Percentiles rank a stretch among this genome's conserved stretches.
These are phyloP conservation scores for Meta bourneti DNA, from an alignment of 2,888 invertebrate genomes.

Conservation along the genomic window DNA sequence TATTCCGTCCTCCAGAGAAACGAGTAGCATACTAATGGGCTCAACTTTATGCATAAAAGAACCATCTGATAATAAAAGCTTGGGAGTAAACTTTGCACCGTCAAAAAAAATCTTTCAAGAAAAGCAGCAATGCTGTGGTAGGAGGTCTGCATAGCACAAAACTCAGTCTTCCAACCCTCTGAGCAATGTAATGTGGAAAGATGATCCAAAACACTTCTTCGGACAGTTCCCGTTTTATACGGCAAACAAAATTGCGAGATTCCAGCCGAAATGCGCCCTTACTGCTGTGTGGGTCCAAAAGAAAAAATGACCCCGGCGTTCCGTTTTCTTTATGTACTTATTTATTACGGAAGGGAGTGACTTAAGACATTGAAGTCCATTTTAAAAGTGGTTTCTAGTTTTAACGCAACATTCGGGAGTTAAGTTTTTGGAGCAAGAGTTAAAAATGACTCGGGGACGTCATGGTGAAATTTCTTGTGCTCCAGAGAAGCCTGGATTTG, in stretches of 20 bases:
- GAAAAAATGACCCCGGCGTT: constrained; percentile 39
- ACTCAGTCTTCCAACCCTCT: not conserved
- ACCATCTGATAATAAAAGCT: not conserved
- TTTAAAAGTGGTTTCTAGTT: constrained; percentile 59
- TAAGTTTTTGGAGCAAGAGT: constrained; percentile 23
- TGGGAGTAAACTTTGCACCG: not conserved
- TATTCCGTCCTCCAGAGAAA: not conserved
- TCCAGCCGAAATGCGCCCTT: constrained; percentile 38
- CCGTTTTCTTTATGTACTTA: constrained; percentile 46
- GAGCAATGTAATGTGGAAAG: constrained; percentile 52
- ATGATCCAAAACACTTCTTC: constrained; percentile 49
- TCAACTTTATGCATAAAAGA: constrained; percentile 25
- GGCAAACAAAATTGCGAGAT: constrained; percentile 55
- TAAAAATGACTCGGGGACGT: constrained; percentile 5
- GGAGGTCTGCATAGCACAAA: constrained; percentile 14
- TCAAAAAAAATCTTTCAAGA: not conserved
- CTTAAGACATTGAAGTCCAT: constrained; percentile 36
- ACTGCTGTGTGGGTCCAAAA: not conserved
- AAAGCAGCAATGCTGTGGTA: not conserved
- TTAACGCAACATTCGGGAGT: constrained; percentile 14
- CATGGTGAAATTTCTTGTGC: not conserved
- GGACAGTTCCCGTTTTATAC: constrained; percentile 59
- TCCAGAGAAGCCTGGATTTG: not conserved
- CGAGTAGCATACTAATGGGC: constrained; percentile 1
- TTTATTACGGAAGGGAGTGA: constrained; percentile 25